Evolutionary conservation across 2,113 vertebrate species (phyloP), one percentile per base, ranked within the genome.

Genomic region (Colistium nudipinnis): DNA sequence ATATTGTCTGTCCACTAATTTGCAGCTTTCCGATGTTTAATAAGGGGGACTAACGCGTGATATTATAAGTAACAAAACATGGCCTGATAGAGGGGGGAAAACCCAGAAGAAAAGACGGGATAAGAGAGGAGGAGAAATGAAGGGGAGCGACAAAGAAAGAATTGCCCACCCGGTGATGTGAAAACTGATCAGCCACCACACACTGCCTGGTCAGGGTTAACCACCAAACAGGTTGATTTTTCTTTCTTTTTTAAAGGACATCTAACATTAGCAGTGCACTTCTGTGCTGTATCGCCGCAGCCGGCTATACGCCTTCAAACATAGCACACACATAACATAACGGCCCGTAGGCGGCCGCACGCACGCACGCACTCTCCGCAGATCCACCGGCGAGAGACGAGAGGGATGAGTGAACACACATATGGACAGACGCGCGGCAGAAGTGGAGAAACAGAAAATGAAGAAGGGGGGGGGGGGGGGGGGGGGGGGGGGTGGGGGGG

Each of bases 341-440:
- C 52, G 49, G 78, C 49, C 56, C 7, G 83, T 59, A 36, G 81
- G 77, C 39, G 64, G 76, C 38, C 48, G 1, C 73, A 55, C 73
- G 60, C 75, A 74, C 39, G 64, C 74, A 33, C 48, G 1, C 73
- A 55, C 73, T 62, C 75, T 70, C n/a, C 12, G 30, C 61, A 56
- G 48, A 56, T 31, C 14, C 39, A 59, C 64, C 20, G 3, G 65
- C 25, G 25, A 65, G 71, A 71, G 70, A 71, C 17, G 16, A 52
- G 60, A 70, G 22, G 52, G 73, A 44, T 63, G 81, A 87, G 69
- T 70, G 81, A 66, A 85, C 82, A 71, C 75, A 64, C 56, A 76
- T 24, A 67, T 30, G 45, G 33, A 70, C 41, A 60, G n/a, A 62
- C 43, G 31, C 13, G 17, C 53, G 33, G 20, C 20, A 35, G 30